A percentile compares a stretch with the other conserved stretches of the same genome.
Conservation (phyloP, 2,113 vertebrate species). For the Ranitomeya variabilis region DNA sequence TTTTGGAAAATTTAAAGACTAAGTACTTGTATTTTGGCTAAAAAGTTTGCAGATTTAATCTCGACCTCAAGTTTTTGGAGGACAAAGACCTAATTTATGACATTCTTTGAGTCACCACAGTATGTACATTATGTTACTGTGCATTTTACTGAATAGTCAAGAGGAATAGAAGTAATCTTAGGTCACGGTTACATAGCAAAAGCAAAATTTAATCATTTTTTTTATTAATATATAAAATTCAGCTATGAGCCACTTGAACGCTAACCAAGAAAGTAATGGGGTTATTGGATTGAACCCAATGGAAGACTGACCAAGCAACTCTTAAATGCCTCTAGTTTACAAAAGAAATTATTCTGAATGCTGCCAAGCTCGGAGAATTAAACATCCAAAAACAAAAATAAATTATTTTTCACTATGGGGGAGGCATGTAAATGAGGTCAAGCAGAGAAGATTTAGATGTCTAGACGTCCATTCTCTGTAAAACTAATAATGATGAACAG, state of each 20-base stretch:
- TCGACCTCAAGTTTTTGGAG: not conserved
- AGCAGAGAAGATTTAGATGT: constrained; percentile 26
- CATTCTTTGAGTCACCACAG: not conserved
- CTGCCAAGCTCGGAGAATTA: constrained; percentile 21
- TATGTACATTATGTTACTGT: not conserved
- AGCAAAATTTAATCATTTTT: constrained; percentile 11
- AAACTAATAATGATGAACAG: constrained; percentile 4
- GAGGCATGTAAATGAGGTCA: not conserved
- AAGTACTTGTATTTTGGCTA: not conserved
- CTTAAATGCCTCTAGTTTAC: constrained; percentile 15
- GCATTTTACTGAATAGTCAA: constrained; percentile 13
- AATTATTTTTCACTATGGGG: constrained; percentile 7
- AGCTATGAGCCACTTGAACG: not conserved
- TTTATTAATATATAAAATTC: constrained; percentile 38
- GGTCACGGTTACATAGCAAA: not conserved
- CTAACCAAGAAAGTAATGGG: constrained; percentile 45
- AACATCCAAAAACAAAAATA: constrained; percentile 47
- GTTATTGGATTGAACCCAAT: constrained; percentile 27
- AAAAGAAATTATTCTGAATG: not conserved
- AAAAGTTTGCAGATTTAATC: not conserved
- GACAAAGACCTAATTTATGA: not conserved
- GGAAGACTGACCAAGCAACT: not conserved
- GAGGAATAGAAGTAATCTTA: not conserved
- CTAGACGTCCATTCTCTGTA: constrained; percentile 16
- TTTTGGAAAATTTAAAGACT: not conserved